Conservation (phyloP, 2,888 invertebrate genomes). For the Apotomis capreana region DNA sequence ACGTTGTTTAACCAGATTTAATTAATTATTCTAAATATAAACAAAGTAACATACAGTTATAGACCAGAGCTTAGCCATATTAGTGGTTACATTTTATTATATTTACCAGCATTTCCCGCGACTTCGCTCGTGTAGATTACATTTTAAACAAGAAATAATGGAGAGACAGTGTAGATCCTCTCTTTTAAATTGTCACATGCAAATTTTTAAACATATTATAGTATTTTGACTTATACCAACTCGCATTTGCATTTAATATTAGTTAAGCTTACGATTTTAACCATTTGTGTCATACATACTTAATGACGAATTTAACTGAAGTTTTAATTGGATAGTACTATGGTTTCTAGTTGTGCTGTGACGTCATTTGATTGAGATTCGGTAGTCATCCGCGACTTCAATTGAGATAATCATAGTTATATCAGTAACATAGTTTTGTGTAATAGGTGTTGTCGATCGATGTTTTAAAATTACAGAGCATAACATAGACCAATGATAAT, state of each 20-base stretch:
- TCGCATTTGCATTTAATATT: constrained; percentile 20
- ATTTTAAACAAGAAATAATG: constrained; percentile 1
- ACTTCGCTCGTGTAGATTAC: neutral
- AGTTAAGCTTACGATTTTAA: constrained; percentile 13
- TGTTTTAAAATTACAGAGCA: constrained; percentile 64
- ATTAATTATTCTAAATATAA: constrained; percentile 21
- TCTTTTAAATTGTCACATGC: neutral
- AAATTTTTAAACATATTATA: neutral
- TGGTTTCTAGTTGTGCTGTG: constrained; percentile 41
- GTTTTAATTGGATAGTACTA: constrained; percentile 40
- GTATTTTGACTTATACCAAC: constrained; percentile 8
- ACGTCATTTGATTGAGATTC: constrained; percentile 28
- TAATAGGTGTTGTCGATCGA: constrained; percentile 72
- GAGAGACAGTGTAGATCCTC: neutral
- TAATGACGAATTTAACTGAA: constrained; percentile 41
- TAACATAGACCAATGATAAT: constrained; percentile 61
- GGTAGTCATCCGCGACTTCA: constrained; percentile 28
- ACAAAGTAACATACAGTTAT: constrained; percentile 10
- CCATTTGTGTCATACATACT: constrained; percentile 37
- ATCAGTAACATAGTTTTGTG: constrained; percentile 61
- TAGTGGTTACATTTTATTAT: constrained; percentile 10
- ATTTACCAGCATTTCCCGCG: neutral
- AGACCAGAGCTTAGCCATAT: constrained; percentile 13
- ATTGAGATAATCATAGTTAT: constrained; percentile 43
- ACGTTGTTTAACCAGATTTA: constrained; percentile 41